Evolutionary conservation across 1,140 invertebrate species (phyloP).

Genomic region (Melipona quadrifasciata): DNA sequence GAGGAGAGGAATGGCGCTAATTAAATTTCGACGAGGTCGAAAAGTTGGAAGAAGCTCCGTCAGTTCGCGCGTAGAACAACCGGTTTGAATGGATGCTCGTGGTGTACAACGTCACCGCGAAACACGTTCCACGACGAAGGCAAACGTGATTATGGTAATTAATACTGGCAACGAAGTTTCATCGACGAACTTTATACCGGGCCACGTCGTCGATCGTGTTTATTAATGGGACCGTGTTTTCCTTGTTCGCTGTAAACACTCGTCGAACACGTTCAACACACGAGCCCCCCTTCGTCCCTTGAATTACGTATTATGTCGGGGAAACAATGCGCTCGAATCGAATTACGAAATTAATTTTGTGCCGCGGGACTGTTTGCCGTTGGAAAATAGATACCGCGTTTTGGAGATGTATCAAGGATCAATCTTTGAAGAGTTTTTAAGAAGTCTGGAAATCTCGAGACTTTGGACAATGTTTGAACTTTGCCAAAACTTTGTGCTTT

Average conservation of each 20-base stretch:
- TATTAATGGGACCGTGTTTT: neutral
- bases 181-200: slow-evolving; percentile 32
- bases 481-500: too few relatives aligned
- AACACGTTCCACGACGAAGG: neutral
- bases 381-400: neutral
- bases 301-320: neutral
- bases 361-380: neutral
- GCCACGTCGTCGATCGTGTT: slow-evolving; percentile 27
- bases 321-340: too few relatives aligned
- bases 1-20: neutral
- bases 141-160: slow-evolving; percentile 45
- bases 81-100: neutral
- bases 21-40: neutral
- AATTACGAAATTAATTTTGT: neutral
- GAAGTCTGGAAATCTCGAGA: too few relatives aligned
- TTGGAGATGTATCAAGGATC: neutral
- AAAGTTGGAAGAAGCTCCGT: neutral
- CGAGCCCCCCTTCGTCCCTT: neutral
- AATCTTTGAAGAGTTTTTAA: too few relatives aligned
- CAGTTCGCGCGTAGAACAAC: neutral
- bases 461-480: too few relatives aligned
- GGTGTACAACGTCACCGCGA: neutral
- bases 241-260: neutral
- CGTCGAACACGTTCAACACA: too few relatives aligned
- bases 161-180: slow-evolving; percentile 55